A percentile compares a stretch with the other conserved stretches of the same genome.
Evolutionary conservation across 2,888 invertebrate species (phyloP).

Genomic region (Spialia ferax): DNA sequence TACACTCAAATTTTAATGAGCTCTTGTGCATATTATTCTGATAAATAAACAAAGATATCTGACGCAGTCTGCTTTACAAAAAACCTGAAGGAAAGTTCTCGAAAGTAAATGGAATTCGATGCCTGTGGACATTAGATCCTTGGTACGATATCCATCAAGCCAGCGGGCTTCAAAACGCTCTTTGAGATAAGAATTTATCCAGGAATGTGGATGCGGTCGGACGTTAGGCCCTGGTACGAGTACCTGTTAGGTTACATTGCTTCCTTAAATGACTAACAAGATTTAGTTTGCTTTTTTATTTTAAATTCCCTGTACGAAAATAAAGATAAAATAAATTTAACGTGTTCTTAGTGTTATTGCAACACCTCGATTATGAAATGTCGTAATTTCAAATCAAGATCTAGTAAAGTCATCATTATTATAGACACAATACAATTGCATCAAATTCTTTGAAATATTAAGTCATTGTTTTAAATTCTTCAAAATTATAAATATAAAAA

Average conservation of each 20-base stretch:
- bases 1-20: not conserved
- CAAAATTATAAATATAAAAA: not conserved
- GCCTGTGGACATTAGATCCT: slow-evolving; percentile 26
- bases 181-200: slow-evolving; percentile 59
- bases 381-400: not conserved
- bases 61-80: not conserved
- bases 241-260: slow-evolving; percentile 10
- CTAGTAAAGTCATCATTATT: not conserved
- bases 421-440: not conserved
- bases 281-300: not conserved
- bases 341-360: no score
- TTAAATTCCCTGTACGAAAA: not conserved
- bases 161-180: slow-evolving; percentile 45
- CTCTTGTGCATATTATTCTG: not conserved
- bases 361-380: not conserved
- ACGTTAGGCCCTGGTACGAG: slow-evolving; percentile 45
- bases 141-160: slow-evolving; percentile 33
- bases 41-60: not conserved
- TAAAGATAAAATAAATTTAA: not conserved
- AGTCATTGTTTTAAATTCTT: not conserved
- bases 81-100: slow-evolving; percentile 18
- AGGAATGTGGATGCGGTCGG: slow-evolving; percentile 60
- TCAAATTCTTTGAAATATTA: not conserved
- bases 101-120: slow-evolving; percentile 30
- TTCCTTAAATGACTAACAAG: slow-evolving; percentile 1